Base-by-base conservation (phyloP, 2,888 invertebrate genomes). In the Parapristionchus giblindavisi region DNA sequence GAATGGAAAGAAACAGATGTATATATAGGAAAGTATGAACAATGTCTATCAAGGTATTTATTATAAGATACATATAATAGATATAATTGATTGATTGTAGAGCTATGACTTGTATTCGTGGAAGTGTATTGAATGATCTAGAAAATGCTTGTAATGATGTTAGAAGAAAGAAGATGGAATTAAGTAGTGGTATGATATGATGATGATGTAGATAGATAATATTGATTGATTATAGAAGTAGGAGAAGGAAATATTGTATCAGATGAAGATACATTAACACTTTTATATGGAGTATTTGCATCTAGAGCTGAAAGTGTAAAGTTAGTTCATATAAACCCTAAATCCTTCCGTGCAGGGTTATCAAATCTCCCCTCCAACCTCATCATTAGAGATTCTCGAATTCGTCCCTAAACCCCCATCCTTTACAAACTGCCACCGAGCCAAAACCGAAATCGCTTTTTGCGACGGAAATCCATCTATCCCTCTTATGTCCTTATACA, bases 211-310 rank as follows among this genome's bases (percentile, higher is more conserved):
- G n/a, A n/a, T n/a, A n/a, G n/a, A n/a, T n/a, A n/a, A n/a, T n/a
- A n/a, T n/a, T n/a, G n/a, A n/a, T n/a, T n/a, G n/a, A n/a, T n/a
- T n/a, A n/a, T n/a, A n/a, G n/a, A n/a, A n/a, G n/a, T n/a, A n/a
- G n/a, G n/a, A n/a, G n/a, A n/a, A n/a, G n/a, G n/a, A n/a, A n/a
- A n/a, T n/a, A n/a, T n/a, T n/a, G n/a, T 82, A 11, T 79, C 80
- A 5, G 85, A 87, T 38, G 87, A 87, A 61, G 87, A 87, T 74
- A 85, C 85, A 24, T 84, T 84, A 71, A 83, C 86, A 11, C 75
- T 87, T 2, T 79, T 87, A 27, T 87, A 87, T 72, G 87, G 87
- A 56, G 85, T 87, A 27, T 87, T 87, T 61, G 87, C 86, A n/a
- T 81, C 83, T 43, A 82, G 83, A 71, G 85, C 87, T 29, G 78